A percentile compares a stretch with the other conserved stretches of the same genome.
These are phyloP conservation scores for Phymorhynchus buccinoides DNA, from an alignment of 1,140 invertebrate species.

Conservation along the genomic window DNA sequence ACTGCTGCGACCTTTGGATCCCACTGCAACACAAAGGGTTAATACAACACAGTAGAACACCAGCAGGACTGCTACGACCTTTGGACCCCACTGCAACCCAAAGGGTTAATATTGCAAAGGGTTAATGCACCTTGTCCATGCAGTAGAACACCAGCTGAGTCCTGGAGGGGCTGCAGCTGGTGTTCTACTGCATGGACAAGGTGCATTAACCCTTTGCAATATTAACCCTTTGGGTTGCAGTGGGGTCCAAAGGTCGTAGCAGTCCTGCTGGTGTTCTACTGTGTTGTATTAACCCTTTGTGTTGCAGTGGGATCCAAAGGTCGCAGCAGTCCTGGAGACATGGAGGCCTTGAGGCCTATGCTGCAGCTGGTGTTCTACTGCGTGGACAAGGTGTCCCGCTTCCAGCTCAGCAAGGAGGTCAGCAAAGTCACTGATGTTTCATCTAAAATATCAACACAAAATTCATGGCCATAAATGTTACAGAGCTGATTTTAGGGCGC, in stretches of 20 bases:
- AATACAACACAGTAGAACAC: background rate
- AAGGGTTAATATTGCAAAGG: background rate
- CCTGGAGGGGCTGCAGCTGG: too few species aligned
- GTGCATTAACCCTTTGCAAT: too few species aligned
- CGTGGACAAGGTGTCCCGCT: constrained; percentile 91
- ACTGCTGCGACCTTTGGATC: constrained; percentile 68
- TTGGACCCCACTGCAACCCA: constrained; percentile 55
- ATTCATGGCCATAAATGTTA: too few species aligned
- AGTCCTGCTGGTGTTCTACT: background rate
- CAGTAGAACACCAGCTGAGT: background rate
- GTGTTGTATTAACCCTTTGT: background rate
- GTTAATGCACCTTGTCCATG: constrained; percentile 84
- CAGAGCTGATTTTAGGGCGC: too few species aligned
- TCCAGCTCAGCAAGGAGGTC: constrained; percentile 93
- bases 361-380: constrained; percentile 92
- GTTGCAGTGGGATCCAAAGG: constrained; percentile 71
- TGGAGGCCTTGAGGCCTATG: constrained; percentile 85
- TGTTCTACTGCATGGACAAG: background rate
- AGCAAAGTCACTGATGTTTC: too few species aligned
- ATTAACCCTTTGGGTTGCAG: background rate
- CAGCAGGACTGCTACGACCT: constrained; percentile 60
- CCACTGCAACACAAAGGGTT: constrained; percentile 60
- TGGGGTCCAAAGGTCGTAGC: constrained; percentile 69
- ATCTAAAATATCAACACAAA: too few species aligned
- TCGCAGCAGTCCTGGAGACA: constrained; percentile 74